These are phyloP conservation scores for Cettia cetti DNA, from an alignment of 2,113 vertebrate species.

Conservation along the genomic window DNA sequence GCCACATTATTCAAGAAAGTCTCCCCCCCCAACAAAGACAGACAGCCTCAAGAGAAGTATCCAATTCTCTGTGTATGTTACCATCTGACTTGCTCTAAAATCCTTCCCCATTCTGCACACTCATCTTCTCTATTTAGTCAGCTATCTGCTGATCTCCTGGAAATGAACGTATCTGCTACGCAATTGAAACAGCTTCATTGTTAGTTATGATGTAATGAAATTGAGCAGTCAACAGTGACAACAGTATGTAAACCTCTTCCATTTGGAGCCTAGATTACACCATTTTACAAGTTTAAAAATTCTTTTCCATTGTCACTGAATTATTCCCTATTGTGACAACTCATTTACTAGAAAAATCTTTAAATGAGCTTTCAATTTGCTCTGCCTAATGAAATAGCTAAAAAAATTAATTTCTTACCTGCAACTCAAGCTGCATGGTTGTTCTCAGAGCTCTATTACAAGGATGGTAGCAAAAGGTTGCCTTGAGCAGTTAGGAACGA, in stretches of 20 bases:
- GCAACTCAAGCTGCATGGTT: not conserved
- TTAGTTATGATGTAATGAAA: not conserved
- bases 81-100: not conserved
- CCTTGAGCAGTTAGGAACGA: not conserved
- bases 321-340: not conserved
- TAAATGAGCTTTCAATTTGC: not conserved
- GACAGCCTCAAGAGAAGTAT: not conserved
- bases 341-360: not conserved
- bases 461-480: not conserved
- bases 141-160: not conserved
- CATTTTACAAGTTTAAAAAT: not conserved
- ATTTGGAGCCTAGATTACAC: not conserved
- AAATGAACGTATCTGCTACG: not conserved
- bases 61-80: rapidly evolving
- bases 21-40: not conserved
- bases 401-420: not conserved
- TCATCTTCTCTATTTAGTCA: too few relatives aligned
- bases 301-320: not conserved
- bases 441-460: not conserved
- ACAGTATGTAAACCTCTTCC: not conserved
- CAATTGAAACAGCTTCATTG: not conserved
- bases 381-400: not conserved
- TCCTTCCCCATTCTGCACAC: not conserved
- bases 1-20: not conserved
- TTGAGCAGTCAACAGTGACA: not conserved